Evolutionary conservation across 2,113 vertebrate species (phyloP), one percentile per base, ranked within the genome.

Genomic region (Triplophysa dalaica): DNA sequence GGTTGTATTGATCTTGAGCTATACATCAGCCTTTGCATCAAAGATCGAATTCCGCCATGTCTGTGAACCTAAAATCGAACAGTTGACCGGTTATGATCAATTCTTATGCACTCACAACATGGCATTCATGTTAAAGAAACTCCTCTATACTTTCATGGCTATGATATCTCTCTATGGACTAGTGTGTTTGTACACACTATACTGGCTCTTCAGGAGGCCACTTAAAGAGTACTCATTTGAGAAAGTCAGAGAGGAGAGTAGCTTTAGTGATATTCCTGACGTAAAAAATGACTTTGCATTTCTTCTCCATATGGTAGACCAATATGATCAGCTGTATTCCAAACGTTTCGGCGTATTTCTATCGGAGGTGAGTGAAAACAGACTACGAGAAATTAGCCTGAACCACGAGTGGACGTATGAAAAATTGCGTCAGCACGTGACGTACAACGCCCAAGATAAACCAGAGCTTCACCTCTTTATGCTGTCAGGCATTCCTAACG

Each of bases 271-370:
- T 87, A 99, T 99, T 89, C 97, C 97, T 0, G 97, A 99, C 64
- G 97, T 99, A 70, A 98, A 98, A 85, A 99, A 98, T 0, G 97
- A 99, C 81, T 99, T 99, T 92, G 97, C 97, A 0, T 99, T 99
- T 89, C 96, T 99, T 12, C 90, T 99, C 69, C 97, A 99, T 87
- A 99, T 99, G 97, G 96, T 99, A 7, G 97, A 99, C 89, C 96
- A 99, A 69, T 99, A 99, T 0, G 97, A 99, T 86, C 95, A 98
- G 80, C 91, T 98, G 29, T 97, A 99, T 80, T 98, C 97, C 2
- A 99, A 99, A 82, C 92, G 97, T 3, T 99, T 99, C 1, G 97
- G 95, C 0, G 94, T 99, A 81, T 99, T 98, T 81, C 84, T 99
- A 80, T 99, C 97, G 0, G 97, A 98, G 89, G 97, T 98, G 33